phyloP scores from a whole-genome alignment of 2,113 vertebrate species.

The Hippocampus comes region DNA sequence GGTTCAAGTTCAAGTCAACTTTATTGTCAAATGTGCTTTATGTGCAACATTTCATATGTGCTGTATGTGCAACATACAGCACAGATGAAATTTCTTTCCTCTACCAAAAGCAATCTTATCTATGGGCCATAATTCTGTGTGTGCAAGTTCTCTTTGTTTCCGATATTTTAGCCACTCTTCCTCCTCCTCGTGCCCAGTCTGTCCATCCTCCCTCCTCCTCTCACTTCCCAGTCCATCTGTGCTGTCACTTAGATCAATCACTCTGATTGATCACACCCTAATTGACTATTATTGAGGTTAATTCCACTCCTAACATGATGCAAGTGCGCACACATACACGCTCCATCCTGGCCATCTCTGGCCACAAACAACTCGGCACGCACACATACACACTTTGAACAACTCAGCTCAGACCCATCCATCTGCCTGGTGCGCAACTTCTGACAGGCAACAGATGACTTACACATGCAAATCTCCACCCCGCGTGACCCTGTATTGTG shows the following conservation, averaged over 20 bases:
- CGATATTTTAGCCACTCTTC: conserved; percentile 17
- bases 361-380: conserved; percentile 38
- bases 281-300: conserved; percentile 97
- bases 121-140: neutral
- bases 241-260: conserved; percentile 99
- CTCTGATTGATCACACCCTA: conserved; percentile 98
- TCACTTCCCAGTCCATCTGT: conserved; percentile 76
- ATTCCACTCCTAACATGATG: conserved; percentile 91
- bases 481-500: conserved; percentile 86
- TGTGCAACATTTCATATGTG: no score
- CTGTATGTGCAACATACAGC: no score
- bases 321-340: conserved; percentile 18
- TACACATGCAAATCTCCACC: conserved; percentile 97
- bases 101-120: neutral
- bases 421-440: conserved; percentile 88
- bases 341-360: conserved; percentile 19
- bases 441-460: conserved; percentile 98
- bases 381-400: conserved; percentile 45
- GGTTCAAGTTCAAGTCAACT: no score
- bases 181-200: conserved; percentile 19
- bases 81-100: neutral
- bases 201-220: conserved; percentile 43
- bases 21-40: no score
- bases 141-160: neutral
- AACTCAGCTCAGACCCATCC: conserved; percentile 76